Evolutionary conservation across 2,113 vertebrate species (phyloP), one percentile per base, ranked within the genome.

Genomic region (Thunnus thynnus): DNA sequence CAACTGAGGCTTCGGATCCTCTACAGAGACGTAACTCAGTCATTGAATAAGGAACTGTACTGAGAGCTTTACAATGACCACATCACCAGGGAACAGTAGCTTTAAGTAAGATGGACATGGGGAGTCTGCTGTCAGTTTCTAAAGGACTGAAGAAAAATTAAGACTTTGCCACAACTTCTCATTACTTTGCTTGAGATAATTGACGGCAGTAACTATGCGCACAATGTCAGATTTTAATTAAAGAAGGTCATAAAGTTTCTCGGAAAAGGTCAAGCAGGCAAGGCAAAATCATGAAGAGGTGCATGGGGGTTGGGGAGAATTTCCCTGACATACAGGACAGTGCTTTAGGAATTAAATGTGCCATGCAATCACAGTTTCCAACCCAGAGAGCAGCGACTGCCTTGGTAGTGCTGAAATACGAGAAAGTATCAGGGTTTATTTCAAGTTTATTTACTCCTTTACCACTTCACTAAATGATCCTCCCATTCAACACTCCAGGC

Each of bases 331-430:
- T 80, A 87, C 76, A 87, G 69, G 63, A 87, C 52, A 67, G 65
- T 60, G 76, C 57, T 87, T 84, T 58, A 88, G 85, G 73, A 84
- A 78, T 82, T 84, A 89, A 87, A 93, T 84, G 86, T 89, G 91
- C 86, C 83, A 89, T 89, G 90, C 83, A 89, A 93, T 94, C 91
- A 92, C 86, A 89, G 73, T 94, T 93, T 94, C 92, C 92, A 94
- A 80, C 58, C 75, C 61, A 70, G 78, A 88, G 68, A 83, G 82
- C 57, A 80, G 73, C 58, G n/a, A 30, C 55, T 72, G 76, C 61
- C 60, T 67, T 22, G 36, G 44, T 70, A 56, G 76, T 80, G 58
- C 78, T 91, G 88, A 81, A 92, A 90, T 75, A 76, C 67, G 84
- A 91, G 92, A 90, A 82, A 76, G 82, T 76, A 89, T 80, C 82